These are phyloP conservation scores for Ancistrus triradiatus DNA, from an alignment of 2,113 vertebrate genomes.

Conservation along the genomic window DNA sequence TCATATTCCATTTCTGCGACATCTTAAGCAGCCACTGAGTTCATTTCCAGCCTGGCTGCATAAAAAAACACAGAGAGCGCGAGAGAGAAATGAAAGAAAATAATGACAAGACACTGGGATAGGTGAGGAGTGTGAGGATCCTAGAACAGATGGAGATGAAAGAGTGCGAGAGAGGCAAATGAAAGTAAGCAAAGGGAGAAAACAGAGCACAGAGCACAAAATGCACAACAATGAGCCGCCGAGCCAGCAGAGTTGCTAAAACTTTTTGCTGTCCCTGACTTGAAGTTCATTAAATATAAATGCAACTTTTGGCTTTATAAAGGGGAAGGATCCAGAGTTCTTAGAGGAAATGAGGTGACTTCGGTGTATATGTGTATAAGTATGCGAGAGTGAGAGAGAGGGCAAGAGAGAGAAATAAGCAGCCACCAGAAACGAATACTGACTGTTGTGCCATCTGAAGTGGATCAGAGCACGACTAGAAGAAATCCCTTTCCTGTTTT, in stretches of 20 bases:
- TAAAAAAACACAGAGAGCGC: constrained; percentile 38
- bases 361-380: constrained; percentile 20
- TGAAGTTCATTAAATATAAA: constrained; percentile 57
- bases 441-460: constrained; percentile 21
- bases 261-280: constrained; percentile 40
- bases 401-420: constrained; percentile 8
- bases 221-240: constrained; percentile 39
- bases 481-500: constrained; percentile 24
- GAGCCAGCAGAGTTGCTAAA: constrained; percentile 38
- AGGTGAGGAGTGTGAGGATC: constrained; percentile 45
- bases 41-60: constrained; percentile 62
- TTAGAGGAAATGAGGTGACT: constrained; percentile 28
- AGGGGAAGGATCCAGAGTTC: constrained; percentile 25
- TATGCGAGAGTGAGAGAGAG: background rate
- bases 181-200: constrained; percentile 45
- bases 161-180: constrained; percentile 50
- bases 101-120: constrained; percentile 54
- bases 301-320: constrained; percentile 43
- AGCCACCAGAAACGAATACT: constrained; percentile 20
- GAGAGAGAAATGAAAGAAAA: constrained; percentile 45
- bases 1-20: constrained; percentile 69
- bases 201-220: constrained; percentile 5
- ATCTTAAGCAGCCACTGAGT: constrained; percentile 64
- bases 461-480: constrained; percentile 15
- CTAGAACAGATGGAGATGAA: constrained; percentile 63